These are phyloP conservation scores for Pteromalus puparum DNA, from an alignment of 1,140 invertebrate genomes.

Conservation along the genomic window DNA sequence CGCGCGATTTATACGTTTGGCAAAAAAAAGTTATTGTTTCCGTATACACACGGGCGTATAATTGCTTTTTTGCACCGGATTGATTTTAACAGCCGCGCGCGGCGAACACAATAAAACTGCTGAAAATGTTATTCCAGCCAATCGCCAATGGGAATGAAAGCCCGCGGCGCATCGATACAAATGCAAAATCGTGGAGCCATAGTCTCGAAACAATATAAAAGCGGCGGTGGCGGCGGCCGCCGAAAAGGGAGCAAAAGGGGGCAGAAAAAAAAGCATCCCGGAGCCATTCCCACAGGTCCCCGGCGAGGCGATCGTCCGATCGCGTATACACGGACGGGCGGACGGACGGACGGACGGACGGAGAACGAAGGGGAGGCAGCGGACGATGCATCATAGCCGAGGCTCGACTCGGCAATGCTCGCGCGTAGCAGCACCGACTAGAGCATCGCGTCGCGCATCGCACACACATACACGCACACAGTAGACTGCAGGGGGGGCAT, in stretches of 20 bases:
- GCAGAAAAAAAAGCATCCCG: not conserved
- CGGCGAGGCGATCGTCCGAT: not conserved
- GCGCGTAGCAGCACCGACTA: not conserved
- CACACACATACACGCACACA: too few species aligned
- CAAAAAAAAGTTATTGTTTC: too few species aligned
- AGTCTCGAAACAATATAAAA: too few species aligned
- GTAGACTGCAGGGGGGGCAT: too few species aligned
- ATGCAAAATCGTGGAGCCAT: not conserved
- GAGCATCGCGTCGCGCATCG: too few species aligned
- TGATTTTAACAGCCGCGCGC: not conserved
- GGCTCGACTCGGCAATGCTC: conserved; percentile 19
- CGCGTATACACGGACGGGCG: too few species aligned
- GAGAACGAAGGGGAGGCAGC: not conserved
- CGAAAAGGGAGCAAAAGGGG: not conserved
- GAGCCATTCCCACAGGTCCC: not conserved
- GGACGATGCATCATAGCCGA: conserved; percentile 4
- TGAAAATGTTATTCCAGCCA: too few species aligned
- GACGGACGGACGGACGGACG: too few species aligned
- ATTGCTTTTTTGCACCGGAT: not conserved
- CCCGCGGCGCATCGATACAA: not conserved
- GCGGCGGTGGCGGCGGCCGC: not conserved
- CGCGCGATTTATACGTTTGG: too few species aligned
- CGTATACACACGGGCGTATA: too few species aligned
- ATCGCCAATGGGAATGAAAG: not conserved
- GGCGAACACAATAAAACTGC: too few species aligned